A percentile compares a stretch with the other conserved stretches of the same genome.
These are phyloP conservation scores for Eilema caniola DNA, from an alignment of 2,888 invertebrate species.

Conservation along the genomic window DNA sequence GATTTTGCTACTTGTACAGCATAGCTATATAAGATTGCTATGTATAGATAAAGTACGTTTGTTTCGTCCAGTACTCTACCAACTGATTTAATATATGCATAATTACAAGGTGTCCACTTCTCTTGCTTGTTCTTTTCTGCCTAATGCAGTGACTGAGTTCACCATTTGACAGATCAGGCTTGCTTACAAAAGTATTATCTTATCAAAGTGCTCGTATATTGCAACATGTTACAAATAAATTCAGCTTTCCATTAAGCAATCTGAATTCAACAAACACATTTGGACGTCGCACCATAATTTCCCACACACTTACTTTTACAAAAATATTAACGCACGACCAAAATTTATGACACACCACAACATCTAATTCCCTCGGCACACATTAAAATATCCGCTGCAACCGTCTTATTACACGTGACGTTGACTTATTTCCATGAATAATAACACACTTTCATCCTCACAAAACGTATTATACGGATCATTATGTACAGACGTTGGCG, in stretches of 20 bases:
- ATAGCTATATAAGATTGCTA: too few species aligned
- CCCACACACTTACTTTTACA: conserved; percentile 33
- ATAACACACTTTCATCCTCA: conserved; percentile 69
- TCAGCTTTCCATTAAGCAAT: background rate
- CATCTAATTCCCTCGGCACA: conserved; percentile 58
- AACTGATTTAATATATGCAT: background rate
- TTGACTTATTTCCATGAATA: conserved; percentile 72
- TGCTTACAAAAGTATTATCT: background rate
- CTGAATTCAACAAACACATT: conserved; percentile 28
- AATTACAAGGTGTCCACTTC: background rate
- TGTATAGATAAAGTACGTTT: too few species aligned
- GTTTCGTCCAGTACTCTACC: background rate
- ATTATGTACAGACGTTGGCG: conserved; percentile 66
- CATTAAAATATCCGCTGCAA: conserved; percentile 65
- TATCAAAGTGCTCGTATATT: background rate
- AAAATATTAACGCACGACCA: conserved; percentile 44
- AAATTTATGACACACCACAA: conserved; percentile 51
- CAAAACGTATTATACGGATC: conserved; percentile 64
- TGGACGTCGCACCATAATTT: conserved; percentile 30
- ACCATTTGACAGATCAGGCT: background rate
- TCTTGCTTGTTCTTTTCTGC: too few species aligned
- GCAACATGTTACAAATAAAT: background rate
- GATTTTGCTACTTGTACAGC: too few species aligned
- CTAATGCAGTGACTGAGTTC: too few species aligned
- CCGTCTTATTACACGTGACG: conserved; percentile 64